Percentiles rank a stretch among this genome's conserved stretches.
These are phyloP conservation scores for Thyatira batis DNA, from an alignment of 2,888 invertebrate species.

Conservation along the genomic window DNA sequence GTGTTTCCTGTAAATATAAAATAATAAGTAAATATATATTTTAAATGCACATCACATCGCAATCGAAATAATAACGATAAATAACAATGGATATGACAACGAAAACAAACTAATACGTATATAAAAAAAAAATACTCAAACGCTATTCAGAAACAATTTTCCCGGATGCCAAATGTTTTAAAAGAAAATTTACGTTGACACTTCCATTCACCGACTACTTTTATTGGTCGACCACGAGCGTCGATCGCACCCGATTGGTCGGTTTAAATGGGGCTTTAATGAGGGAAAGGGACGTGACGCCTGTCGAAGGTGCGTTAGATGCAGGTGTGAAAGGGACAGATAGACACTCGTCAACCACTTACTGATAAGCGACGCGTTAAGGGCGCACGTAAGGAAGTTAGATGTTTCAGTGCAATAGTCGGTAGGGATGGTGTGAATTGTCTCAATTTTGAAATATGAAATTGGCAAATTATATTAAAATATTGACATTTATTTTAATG, in stretches of 20 bases:
- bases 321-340: conserved; percentile 60
- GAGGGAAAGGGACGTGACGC: conserved; percentile 59
- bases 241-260: conserved; percentile 63
- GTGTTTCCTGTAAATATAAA: not conserved
- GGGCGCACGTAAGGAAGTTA: conserved; percentile 66
- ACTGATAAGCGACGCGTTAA: conserved; percentile 67
- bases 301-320: conserved; percentile 36
- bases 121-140: conserved; percentile 17
- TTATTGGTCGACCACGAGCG: conserved; percentile 74
- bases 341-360: conserved; percentile 79
- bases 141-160: conserved; percentile 32
- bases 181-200: conserved; percentile 77
- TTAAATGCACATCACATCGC: not conserved
- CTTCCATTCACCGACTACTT: conserved; percentile 72
- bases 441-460: conserved; percentile 18
- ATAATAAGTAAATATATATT: not conserved
- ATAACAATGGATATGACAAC: conserved; percentile 18
- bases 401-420: conserved; percentile 48
- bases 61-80: not conserved
- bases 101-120: conserved; percentile 20
- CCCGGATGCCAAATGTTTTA: conserved; percentile 50
- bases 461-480: too few relatives aligned
- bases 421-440: conserved; percentile 45
- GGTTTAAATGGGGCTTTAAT: conserved; percentile 66
- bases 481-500: too few relatives aligned